Conservation (phyloP, 2,888 invertebrate species). For the Polyommatus icarus region DNA sequence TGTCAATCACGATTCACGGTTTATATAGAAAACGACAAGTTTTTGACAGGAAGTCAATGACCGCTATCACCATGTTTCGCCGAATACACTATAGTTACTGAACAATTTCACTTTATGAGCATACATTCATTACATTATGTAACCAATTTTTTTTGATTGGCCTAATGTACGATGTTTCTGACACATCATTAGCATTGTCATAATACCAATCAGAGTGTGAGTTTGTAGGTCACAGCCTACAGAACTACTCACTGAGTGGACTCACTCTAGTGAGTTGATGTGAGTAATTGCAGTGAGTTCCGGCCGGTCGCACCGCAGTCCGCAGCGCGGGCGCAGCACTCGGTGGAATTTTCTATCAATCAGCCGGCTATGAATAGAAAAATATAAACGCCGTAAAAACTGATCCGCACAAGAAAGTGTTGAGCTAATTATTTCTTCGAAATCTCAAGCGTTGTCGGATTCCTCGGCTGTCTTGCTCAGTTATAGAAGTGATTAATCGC, state of each 20-base stretch:
- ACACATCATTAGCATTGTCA: background rate
- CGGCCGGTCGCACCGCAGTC: background rate
- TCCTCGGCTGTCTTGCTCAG: background rate
- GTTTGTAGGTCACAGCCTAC: background rate
- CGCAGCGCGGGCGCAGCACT: background rate
- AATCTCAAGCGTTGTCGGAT: constrained; percentile 9
- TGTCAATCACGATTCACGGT: too few species aligned
- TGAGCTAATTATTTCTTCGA: constrained; percentile 22
- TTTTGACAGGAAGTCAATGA: too few species aligned
- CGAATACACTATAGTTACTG: too few species aligned
- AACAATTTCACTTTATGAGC: background rate
- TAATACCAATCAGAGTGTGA: constrained; percentile 1
- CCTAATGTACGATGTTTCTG: background rate
- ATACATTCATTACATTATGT: too few species aligned
- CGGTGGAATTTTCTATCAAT: constrained; percentile 11
- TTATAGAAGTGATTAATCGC: background rate
- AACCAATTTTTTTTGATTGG: background rate
- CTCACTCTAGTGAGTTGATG: background rate
- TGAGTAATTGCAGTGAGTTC: background rate
- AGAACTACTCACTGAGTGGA: background rate
- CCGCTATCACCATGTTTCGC: too few species aligned
- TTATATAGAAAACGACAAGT: too few species aligned
- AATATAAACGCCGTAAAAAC: constrained; percentile 20
- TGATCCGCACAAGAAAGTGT: constrained; percentile 6
- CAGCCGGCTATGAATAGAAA: constrained; percentile 17